Percentiles rank a stretch among this genome's conserved stretches.
These are phyloP conservation scores for Sebastes oblongus DNA, from an alignment of 2,797 vertebrate genomes.

Conservation along the genomic window DNA sequence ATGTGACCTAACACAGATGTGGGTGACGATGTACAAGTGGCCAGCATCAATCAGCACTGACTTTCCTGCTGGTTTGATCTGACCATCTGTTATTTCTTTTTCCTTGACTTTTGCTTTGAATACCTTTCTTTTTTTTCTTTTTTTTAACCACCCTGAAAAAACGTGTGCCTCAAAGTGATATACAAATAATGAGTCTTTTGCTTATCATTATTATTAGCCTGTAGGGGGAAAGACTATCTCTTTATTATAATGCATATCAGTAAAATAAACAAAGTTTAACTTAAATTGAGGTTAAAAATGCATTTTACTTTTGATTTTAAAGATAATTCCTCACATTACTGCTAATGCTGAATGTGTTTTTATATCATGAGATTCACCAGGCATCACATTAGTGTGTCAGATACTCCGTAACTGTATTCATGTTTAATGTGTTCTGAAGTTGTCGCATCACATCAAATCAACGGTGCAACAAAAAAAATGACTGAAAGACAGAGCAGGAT, in stretches of 20 bases:
- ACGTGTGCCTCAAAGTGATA: background rate
- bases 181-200: background rate
- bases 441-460: slow-evolving; percentile 14
- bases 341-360: background rate
- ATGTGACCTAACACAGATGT: background rate
- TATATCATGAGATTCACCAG: background rate
- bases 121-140: background rate
- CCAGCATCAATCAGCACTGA: background rate
- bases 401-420: background rate
- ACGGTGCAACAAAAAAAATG: background rate
- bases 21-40: background rate
- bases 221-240: too few relatives aligned
- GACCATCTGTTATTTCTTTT: background rate
- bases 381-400: background rate
- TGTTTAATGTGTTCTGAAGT: slow-evolving; percentile 24
- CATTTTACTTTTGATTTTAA: background rate
- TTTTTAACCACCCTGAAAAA: background rate
- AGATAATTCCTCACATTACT: background rate
- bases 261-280: background rate
- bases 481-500: background rate
- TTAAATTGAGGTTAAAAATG: background rate
- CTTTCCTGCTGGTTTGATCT: background rate
- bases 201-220: background rate
- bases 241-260: background rate
- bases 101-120: background rate